Evolutionary conservation across 2,113 vertebrate genomes (phyloP).

Genomic region (Recurvirostra avosetta): DNA sequence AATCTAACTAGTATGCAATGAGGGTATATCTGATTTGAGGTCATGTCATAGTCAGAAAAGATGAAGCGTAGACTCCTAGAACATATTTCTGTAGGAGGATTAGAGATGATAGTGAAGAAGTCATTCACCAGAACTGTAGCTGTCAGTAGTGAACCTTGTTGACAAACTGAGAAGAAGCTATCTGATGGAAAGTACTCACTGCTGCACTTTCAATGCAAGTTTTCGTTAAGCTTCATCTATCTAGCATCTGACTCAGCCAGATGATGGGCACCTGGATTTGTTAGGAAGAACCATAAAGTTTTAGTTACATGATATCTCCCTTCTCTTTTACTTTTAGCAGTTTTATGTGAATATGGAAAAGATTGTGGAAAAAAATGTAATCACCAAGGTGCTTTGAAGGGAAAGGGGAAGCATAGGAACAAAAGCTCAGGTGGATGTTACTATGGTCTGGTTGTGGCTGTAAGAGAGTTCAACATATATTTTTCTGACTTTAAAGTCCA

Average conservation of each 20-base stretch:
- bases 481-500: conserved; percentile 5
- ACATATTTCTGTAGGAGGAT: not conserved
- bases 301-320: accelerated
- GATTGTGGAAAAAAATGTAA: not conserved
- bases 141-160: not conserved
- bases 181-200: not conserved
- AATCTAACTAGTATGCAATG: not conserved
- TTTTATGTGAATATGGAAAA: not conserved
- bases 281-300: not conserved
- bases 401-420: not conserved
- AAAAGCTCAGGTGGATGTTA: not conserved
- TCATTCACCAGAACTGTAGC: not conserved
- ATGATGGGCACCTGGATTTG: not conserved
- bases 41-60: not conserved
- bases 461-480: not conserved
- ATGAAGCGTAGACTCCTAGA: not conserved
- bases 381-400: not conserved
- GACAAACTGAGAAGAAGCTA: not conserved
- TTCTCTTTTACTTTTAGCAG: not conserved
- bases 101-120: not conserved
- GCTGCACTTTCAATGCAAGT: not conserved
- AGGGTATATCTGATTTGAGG: not conserved
- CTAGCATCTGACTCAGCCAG: not conserved
- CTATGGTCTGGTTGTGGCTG: not conserved
- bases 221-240: not conserved